phyloP scores from a whole-genome alignment of 2,113 vertebrate genomes.

The Ceuthmochares aereus region DNA sequence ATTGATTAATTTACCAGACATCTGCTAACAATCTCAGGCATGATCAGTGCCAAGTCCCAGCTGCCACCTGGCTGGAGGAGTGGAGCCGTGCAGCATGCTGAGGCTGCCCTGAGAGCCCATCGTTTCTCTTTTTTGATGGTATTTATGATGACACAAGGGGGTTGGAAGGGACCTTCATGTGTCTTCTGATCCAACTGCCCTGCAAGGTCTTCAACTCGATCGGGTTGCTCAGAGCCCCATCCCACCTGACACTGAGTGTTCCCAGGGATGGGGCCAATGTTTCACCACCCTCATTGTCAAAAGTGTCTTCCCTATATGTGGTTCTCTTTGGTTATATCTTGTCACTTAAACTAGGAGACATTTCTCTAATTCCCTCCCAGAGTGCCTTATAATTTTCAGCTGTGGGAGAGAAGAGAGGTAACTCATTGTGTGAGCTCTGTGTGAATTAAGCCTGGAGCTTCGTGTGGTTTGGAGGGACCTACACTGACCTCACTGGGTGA shows the following conservation, averaged over 20 bases:
- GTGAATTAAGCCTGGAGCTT: not conserved
- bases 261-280: too few species aligned
- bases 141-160: not conserved
- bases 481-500: fast-evolving
- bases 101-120: not conserved
- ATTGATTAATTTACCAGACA: not conserved
- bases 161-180: too few species aligned
- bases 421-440: not conserved
- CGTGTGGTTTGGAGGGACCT: not conserved
- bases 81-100: fast-evolving
- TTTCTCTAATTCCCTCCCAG: not conserved
- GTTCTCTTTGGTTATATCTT: not conserved
- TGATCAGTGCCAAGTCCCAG: fast-evolving
- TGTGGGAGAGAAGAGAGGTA: not conserved
- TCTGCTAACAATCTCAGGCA: not conserved
- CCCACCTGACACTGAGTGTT: too few species aligned
- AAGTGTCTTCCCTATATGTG: too few species aligned
- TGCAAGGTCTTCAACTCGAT: too few species aligned
- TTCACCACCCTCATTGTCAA: too few species aligned
- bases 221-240: too few species aligned
- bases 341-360: not conserved
- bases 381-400: not conserved
- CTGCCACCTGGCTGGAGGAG: not conserved
- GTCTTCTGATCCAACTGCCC: too few species aligned
- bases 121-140: fast-evolving